Percentiles rank a stretch among this genome's conserved stretches.
phyloP scores from a whole-genome alignment of 2,797 vertebrate species.

The Psittacula derbiana region DNA sequence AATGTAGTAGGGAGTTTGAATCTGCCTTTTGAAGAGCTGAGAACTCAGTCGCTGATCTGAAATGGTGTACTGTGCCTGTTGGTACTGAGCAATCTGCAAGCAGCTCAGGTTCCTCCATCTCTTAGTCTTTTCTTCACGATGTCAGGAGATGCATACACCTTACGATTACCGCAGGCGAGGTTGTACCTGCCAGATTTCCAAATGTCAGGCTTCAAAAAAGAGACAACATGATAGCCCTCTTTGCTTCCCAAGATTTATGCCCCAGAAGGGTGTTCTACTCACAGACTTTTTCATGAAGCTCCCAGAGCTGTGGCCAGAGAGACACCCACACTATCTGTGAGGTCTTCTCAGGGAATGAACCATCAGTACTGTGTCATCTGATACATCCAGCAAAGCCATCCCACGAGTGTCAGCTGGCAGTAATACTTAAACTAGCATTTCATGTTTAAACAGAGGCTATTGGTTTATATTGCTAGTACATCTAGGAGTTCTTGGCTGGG shows the following conservation, averaged over 20 bases:
- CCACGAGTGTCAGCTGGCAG: neutral
- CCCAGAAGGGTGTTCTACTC: neutral
- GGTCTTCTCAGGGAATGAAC: neutral
- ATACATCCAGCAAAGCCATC: neutral
- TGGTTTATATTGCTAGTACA: neutral
- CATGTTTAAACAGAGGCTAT: neutral
- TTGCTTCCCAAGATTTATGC: neutral
- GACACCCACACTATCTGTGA: neutral
- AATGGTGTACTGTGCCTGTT: neutral
- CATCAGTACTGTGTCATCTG: neutral
- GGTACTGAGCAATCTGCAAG: neutral
- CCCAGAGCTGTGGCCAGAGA: neutral
- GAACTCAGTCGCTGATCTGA: neutral
- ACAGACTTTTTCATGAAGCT: neutral
- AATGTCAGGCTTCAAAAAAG: neutral
- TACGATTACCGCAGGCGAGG: rapidly evolving
- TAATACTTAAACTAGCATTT: neutral
- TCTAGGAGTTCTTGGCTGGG: neutral
- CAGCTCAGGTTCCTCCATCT: neutral
- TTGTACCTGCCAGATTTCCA: neutral
- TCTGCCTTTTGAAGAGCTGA: neutral
- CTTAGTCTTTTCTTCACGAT: neutral
- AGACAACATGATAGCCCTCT: neutral
- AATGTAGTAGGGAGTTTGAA: neutral
- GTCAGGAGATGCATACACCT: neutral